Conservation (phyloP, 2,113 vertebrate species). For the Emydura subglobosa region DNA sequence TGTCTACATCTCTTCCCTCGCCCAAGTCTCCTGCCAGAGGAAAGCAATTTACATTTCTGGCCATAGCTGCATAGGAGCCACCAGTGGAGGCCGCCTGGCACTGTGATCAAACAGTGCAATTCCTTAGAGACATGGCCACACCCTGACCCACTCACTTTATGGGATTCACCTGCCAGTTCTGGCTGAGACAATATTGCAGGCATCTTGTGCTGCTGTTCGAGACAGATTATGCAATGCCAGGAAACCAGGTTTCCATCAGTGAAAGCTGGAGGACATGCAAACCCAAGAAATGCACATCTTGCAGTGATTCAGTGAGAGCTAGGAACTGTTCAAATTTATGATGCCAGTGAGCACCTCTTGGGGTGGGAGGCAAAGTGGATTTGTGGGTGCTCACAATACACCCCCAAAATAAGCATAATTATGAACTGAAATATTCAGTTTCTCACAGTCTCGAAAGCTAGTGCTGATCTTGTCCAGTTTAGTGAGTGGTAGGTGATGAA, state of each 20-base stretch:
- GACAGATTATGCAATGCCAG: not conserved
- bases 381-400: not conserved
- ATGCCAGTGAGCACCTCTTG: not conserved
- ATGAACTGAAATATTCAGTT: not conserved
- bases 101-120: not conserved
- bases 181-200: not conserved
- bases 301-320: not conserved
- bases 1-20: not conserved
- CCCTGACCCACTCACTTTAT: not conserved
- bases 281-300: not conserved
- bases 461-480: not conserved
- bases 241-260: not conserved
- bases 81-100: not conserved
- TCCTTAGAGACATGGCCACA: not conserved
- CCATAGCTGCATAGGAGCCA: not conserved
- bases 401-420: not conserved
- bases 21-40: not conserved
- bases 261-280: not conserved
- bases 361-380: not conserved
- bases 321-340: not conserved
- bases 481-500: not conserved
- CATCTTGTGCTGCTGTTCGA: not conserved
- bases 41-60: not conserved
- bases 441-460: not conserved
- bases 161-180: not conserved